phyloP scores from a whole-genome alignment of 2,797 vertebrate genomes.

The Sparidentex hasta region DNA sequence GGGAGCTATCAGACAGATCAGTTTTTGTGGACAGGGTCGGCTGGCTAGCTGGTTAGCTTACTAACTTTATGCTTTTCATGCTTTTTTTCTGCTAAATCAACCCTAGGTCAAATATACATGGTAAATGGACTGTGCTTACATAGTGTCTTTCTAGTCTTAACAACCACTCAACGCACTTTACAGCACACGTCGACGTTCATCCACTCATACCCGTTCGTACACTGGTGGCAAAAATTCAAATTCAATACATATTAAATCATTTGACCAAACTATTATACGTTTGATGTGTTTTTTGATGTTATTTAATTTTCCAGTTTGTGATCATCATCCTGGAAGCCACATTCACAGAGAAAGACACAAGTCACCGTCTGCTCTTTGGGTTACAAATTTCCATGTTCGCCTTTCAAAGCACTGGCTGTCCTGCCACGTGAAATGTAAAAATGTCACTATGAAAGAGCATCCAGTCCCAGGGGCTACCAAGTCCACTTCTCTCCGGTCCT shows the following conservation, averaged over 20 bases:
- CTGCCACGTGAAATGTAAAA: conserved; percentile 35
- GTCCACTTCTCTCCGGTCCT: conserved; percentile 48
- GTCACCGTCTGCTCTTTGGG: not conserved
- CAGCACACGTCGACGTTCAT: too few relatives aligned
- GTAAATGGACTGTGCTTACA: too few relatives aligned
- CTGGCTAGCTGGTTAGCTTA: too few relatives aligned
- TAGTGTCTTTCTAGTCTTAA: too few relatives aligned
- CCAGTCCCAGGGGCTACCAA: conserved; percentile 38
- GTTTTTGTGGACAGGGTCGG: too few relatives aligned
- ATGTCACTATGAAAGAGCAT: conserved; percentile 49
- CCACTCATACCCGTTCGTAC: too few relatives aligned
- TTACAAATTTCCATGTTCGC: not conserved
- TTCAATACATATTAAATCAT: not conserved
- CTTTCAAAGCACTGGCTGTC: conserved; percentile 15
- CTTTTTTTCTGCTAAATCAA: not conserved
- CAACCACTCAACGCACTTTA: too few relatives aligned
- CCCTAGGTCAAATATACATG: not conserved
- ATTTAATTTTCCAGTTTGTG: not conserved
- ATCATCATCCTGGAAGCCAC: not conserved
- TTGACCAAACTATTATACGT: not conserved
- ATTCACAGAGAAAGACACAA: conserved; percentile 3
- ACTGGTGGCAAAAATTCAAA: not conserved
- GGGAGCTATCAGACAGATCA: too few relatives aligned
- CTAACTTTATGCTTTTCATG: too few relatives aligned
- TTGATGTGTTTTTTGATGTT: not conserved